Conservation (phyloP, 1,140 invertebrate species). For the Coptotermes formosanus region DNA sequence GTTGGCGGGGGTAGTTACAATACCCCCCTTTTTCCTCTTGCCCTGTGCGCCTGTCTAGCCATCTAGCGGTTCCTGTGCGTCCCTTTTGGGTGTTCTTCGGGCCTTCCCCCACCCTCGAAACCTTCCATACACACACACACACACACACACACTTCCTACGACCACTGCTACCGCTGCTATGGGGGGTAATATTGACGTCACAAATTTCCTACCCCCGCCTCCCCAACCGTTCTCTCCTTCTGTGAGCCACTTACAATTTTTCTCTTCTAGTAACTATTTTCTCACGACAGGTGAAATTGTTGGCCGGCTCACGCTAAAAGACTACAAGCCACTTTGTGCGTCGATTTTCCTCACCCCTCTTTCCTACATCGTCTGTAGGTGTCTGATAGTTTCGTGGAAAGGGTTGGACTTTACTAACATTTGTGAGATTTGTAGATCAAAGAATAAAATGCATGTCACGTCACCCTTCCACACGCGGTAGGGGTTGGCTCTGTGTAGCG, state of each 20-base stretch:
- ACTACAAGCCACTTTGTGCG: neutral
- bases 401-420: neutral
- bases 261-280: neutral
- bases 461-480: neutral
- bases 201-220: conserved; percentile 5
- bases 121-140: no score
- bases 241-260: neutral
- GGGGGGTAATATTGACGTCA: neutral
- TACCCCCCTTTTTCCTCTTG: conserved; percentile 17
- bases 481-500: neutral
- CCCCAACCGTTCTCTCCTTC: neutral
- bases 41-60: neutral
- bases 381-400: neutral
- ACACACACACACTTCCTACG: neutral
- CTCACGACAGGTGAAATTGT: neutral
- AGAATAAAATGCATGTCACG: conserved; percentile 12
- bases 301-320: neutral
- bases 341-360: no score
- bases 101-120: neutral
- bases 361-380: neutral
- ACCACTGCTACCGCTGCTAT: neutral
- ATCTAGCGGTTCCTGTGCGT: neutral
- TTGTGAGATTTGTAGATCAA: conserved; percentile 16
- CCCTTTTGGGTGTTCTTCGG: neutral
- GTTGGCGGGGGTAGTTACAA: conserved; percentile 14